Conservation (phyloP, 1,140 invertebrate species). For the Rhyzopertha dominica region DNA sequence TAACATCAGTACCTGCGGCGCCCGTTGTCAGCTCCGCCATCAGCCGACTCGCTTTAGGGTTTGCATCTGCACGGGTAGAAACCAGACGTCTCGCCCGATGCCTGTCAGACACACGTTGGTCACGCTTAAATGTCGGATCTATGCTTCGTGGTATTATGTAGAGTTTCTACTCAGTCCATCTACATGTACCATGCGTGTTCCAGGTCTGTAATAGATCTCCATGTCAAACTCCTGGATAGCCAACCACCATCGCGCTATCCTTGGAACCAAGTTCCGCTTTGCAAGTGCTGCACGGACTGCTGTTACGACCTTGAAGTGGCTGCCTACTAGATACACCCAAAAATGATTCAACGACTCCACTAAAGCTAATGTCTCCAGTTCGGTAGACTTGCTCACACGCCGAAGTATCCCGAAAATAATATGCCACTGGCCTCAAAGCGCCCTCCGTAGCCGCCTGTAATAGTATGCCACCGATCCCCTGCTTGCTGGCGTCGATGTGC, state of each 20-base stretch:
- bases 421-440: slow-evolving; percentile 24
- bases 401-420: slow-evolving; percentile 35
- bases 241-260: slow-evolving; percentile 26
- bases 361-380: slow-evolving; percentile 34
- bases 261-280: slow-evolving; percentile 30
- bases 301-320: slow-evolving; percentile 30
- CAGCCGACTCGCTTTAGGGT: too few relatives aligned
- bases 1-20: too few relatives aligned
- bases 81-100: too few relatives aligned
- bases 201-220: slow-evolving; percentile 27
- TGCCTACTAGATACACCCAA: slow-evolving; percentile 28
- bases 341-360: slow-evolving; percentile 31
- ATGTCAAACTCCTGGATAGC: slow-evolving; percentile 30
- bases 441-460: slow-evolving; percentile 23
- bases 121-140: too few relatives aligned
- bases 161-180: slow-evolving; percentile 28
- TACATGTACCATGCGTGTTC: slow-evolving; percentile 23
- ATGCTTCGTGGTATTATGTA: too few relatives aligned
- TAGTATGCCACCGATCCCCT: slow-evolving; percentile 34
- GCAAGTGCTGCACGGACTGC: slow-evolving; percentile 23
- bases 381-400: slow-evolving; percentile 27
- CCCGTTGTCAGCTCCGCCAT: too few relatives aligned
- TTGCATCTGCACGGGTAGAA: too few relatives aligned
- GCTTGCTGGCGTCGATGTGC: too few relatives aligned
- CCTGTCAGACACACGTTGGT: too few relatives aligned